Evolutionary conservation across 2,797 vertebrate species (phyloP), one percentile per base, ranked within the genome.

Genomic region (Anisognathus igniventris): DNA sequence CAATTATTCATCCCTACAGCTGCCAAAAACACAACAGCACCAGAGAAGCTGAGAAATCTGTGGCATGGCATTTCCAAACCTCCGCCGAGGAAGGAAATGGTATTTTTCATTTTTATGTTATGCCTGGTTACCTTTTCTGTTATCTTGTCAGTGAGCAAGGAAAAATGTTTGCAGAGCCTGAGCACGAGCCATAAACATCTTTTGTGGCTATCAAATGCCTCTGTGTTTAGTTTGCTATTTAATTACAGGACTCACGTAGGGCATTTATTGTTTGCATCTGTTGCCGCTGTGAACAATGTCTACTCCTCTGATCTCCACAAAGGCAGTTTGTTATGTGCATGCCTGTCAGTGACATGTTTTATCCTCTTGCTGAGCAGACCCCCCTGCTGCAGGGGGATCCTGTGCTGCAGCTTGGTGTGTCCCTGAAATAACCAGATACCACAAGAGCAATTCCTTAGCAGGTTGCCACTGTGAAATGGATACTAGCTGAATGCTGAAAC

Each of bases 191-290:
- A 94, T 81, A 86, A 95, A 88, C 91, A 79, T 67, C 30, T 84
- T 90, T 42, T 42, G 88, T 83, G 88, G 64, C 57, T 94, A 95
- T 90, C 88, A 92, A 90, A 88, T 25, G 57, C 42, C 51, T 83
- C 73, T 1, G 42, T 44, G 81, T 92, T 84, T 88, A 44, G 77
- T 91, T 67, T 60, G 67, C 45, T 82, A 56, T 87, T 95, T 93
- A 92, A 96, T 95, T 96, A 91, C 72, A 68, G 70, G 56, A 61
- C 76, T 92, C 65, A 74, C 5, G 2, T 51, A 90, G 88, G 80
- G 73, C 90, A 87, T 92, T 94, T 76, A 93, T 77, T 93, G 81
- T 53, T 87, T 87, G 78, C 87, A 95, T 90, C 92, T 93, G 88
- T 77, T 92, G 81, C 74, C 0, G 6, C 84, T 51, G 77, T 53